Conservation (phyloP, 2,797 vertebrate species). For the Malacoctenus gilli region DNA sequence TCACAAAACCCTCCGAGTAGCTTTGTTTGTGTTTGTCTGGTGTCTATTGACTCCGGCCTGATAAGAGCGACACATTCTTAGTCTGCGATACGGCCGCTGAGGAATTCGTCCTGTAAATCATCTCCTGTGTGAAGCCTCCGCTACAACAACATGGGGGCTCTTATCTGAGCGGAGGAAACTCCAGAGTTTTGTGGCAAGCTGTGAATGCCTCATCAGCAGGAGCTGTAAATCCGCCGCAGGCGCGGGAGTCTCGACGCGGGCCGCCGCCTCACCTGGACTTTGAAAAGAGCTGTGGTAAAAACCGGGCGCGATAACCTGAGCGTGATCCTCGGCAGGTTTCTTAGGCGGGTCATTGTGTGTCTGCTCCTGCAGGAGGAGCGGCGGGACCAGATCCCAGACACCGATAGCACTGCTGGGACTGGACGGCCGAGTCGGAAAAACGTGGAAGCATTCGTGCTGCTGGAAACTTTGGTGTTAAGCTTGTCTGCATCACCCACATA, state of each 20-base stretch:
- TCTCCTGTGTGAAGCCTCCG: slow-evolving; percentile 13
- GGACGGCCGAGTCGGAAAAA: slow-evolving; percentile 59
- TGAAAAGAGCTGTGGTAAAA: slow-evolving; percentile 13
- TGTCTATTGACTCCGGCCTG: not conserved
- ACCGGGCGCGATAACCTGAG: not conserved
- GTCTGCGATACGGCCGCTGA: too few relatives aligned
- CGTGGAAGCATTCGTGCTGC: slow-evolving; percentile 53
- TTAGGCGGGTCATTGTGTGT: slow-evolving; percentile 37
- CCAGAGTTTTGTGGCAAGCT: too few relatives aligned
- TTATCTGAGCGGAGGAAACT: slow-evolving; percentile 46
- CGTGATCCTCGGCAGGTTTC: slow-evolving; percentile 37
- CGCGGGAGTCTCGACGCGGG: too few relatives aligned
- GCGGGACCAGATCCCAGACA: slow-evolving; percentile 60
- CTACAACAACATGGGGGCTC: slow-evolving; percentile 33
- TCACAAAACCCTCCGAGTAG: slow-evolving; percentile 2
- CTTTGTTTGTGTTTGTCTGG: slow-evolving; percentile 26
- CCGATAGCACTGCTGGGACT: slow-evolving; percentile 61
- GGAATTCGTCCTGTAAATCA: slow-evolving; percentile 37
- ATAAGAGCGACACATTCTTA: slow-evolving; percentile 48
- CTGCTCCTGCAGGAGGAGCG: slow-evolving; percentile 17
- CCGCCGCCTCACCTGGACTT: slow-evolving; percentile 39
- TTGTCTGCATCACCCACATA: slow-evolving; percentile 60
- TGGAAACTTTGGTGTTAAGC: slow-evolving; percentile 64
- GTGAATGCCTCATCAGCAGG: too few relatives aligned
- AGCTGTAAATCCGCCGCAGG: too few relatives aligned